A percentile compares a stretch with the other conserved stretches of the same genome.
Evolutionary conservation across 1,140 invertebrate species (phyloP).

Genomic region (Drosophila malerkotliana): DNA sequence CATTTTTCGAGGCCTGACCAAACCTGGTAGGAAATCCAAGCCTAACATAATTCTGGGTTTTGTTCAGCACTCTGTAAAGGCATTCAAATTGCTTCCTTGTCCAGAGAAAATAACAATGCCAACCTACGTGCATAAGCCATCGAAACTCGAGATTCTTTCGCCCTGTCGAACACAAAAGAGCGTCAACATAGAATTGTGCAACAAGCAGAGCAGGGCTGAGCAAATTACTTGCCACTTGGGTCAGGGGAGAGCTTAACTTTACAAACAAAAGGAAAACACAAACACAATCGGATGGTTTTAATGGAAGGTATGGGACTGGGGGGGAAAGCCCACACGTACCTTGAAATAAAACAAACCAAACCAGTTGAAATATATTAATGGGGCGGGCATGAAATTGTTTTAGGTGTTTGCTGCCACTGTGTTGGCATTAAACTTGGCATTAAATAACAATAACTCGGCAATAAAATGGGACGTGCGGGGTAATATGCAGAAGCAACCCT

Average conservation of each 20-base stretch:
- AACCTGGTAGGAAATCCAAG: conserved; percentile 6
- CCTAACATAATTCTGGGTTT: conserved; percentile 43
- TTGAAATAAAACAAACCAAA: conserved; percentile 60
- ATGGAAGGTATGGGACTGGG: background rate
- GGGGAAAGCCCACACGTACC: conserved; percentile 45
- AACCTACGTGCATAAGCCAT: conserved; percentile 69
- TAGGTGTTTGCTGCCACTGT: conserved; percentile 55
- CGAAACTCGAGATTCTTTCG: conserved; percentile 75
- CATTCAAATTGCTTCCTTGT: conserved; percentile 57
- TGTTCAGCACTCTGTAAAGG: conserved; percentile 39
- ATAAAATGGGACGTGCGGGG: conserved; percentile 49
- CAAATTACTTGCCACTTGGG: conserved; percentile 51
- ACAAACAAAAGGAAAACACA: conserved; percentile 25
- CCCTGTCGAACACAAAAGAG: conserved; percentile 51
- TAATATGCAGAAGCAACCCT: conserved; percentile 46
- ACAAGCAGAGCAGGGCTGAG: conserved; percentile 28
- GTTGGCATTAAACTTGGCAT: conserved; percentile 76
- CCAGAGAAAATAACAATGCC: conserved; percentile 42
- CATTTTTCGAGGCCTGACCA: background rate
- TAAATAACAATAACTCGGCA: conserved; percentile 79
- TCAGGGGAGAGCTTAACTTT: conserved; percentile 34
- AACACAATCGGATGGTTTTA: background rate
- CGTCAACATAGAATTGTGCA: conserved; percentile 60
- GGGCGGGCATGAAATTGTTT: conserved; percentile 75
- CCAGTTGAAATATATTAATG: conserved; percentile 73